phyloP scores from a whole-genome alignment of 2,888 invertebrate species.

The Eutolmus rufibarbis region DNA sequence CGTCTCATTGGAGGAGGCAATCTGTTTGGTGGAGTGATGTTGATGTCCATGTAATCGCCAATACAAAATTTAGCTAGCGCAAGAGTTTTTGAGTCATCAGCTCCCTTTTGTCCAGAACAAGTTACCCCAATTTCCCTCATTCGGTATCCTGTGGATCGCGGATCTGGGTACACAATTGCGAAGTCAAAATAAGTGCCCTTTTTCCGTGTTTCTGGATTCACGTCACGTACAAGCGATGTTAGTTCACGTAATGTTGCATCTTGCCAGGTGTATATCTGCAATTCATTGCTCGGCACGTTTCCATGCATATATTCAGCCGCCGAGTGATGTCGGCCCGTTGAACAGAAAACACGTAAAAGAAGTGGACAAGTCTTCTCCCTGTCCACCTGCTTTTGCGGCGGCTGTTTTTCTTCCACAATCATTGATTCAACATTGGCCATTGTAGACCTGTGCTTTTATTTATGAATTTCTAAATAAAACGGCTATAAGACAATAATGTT shows the following conservation, averaged over 20 bases:
- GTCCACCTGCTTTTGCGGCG: constrained; percentile 78
- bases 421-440: constrained; percentile 76
- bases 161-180: constrained; percentile 85
- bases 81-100: constrained; percentile 93
- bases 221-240: constrained; percentile 96
- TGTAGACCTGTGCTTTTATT: not conserved
- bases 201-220: constrained; percentile 93
- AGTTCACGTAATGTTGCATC: constrained; percentile 96
- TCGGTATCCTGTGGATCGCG: constrained; percentile 79
- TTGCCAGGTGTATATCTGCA: constrained; percentile 99
- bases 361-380: constrained; percentile 96
- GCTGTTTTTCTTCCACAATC: constrained; percentile 77
- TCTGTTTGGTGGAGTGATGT: constrained; percentile 85
- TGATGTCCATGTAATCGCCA: constrained; percentile 97
- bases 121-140: constrained; percentile 96
- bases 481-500: not conserved
- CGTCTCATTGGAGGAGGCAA: constrained; percentile 74
- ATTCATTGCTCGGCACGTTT: constrained; percentile 93
- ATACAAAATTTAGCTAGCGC: constrained; percentile 87
- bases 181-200: constrained; percentile 98
- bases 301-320: constrained; percentile 89
- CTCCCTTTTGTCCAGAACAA: constrained; percentile 88
- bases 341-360: constrained; percentile 91
- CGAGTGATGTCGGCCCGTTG: constrained; percentile 91
- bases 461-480: not conserved